A percentile compares a stretch with the other conserved stretches of the same genome.
phyloP scores from a whole-genome alignment of 2,888 invertebrate genomes.

The Eledone cirrhosa region DNA sequence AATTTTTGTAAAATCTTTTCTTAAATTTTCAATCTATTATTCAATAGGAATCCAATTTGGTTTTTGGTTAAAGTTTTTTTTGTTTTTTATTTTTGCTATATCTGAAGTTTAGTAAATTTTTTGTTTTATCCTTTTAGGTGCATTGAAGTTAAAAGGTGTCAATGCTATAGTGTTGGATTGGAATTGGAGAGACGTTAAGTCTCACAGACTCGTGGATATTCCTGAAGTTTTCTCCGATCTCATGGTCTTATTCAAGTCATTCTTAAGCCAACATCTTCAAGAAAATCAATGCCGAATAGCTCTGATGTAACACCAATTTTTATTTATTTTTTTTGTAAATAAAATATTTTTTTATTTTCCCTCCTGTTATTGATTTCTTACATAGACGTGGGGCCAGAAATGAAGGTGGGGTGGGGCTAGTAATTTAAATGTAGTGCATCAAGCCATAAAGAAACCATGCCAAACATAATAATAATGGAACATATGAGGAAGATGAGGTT shows the following conservation, averaged over 20 bases:
- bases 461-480: too few species aligned
- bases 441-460: too few species aligned
- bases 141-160: constrained; percentile 49
- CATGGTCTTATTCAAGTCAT: constrained; percentile 43
- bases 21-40: too few species aligned
- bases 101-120: too few species aligned
- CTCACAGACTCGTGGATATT: constrained; percentile 54
- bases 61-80: too few species aligned
- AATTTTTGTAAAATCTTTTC: too few species aligned
- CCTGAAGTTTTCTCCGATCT: constrained; percentile 53
- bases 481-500: too few species aligned
- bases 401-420: too few species aligned
- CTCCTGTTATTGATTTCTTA: not conserved
- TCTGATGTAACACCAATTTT: constrained; percentile 40
- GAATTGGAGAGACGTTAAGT: constrained; percentile 61
- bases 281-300: constrained; percentile 51
- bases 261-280: constrained; percentile 48
- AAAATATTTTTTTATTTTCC: not conserved
- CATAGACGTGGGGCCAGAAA: not conserved
- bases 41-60: too few species aligned
- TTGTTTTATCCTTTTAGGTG: constrained; percentile 44
- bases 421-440: too few species aligned
- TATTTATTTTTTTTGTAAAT: not conserved
- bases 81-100: too few species aligned
- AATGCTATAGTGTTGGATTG: constrained; percentile 57